Base-by-base conservation (phyloP, 2,888 invertebrate species). In the Phengaris alcon region DNA sequence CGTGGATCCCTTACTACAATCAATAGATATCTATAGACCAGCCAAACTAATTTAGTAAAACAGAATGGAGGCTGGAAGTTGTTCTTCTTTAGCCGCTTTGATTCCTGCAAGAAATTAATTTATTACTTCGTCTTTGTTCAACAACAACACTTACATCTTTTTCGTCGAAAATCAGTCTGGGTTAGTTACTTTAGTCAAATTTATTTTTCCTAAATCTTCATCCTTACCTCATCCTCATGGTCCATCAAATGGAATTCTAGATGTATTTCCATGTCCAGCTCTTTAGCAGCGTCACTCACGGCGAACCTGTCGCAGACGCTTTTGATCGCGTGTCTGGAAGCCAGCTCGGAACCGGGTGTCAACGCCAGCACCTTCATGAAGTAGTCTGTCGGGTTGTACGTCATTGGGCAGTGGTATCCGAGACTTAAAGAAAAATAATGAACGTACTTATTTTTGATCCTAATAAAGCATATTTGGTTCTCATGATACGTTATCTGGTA, bases 371-470 rank as follows among this genome's bases (percentile, higher is more conserved):
- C 96, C 81, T 97, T 96, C 79, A 99, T 97, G 83, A 97, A 96
- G 90, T 97, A 97, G 86, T 99, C 99, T 0, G 98, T 98, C 0
- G 98, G 97, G 86, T 98, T 98, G 91, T 96, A 98, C 74, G 96
- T 96, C 55, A 94, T 90, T 0, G 98, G 98, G 81, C 97, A 97
- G 64, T 93, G 90, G 87, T 96, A 96, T 12, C 97, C 97, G 73
- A 95, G 90, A 75, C 96, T 96, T 87, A 6, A 85, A 83, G 69
- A 72, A 79, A 77, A 75, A 52, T 75, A 3, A 35, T 35, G 35
- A 35, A 35, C 35, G 35, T 2, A 35, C 35, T 35, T 35, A 3
- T 35, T 35, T 35, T 48, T 46, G 46, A 46, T 48, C 8, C 48
- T 48, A 4, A 35, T 35, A 4, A 5, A 48, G 3, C 5, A 48